Evolutionary conservation across 2,888 invertebrate genomes (phyloP), one percentile per base, ranked within the genome.

Genomic region (Tyria jacobaeae): DNA sequence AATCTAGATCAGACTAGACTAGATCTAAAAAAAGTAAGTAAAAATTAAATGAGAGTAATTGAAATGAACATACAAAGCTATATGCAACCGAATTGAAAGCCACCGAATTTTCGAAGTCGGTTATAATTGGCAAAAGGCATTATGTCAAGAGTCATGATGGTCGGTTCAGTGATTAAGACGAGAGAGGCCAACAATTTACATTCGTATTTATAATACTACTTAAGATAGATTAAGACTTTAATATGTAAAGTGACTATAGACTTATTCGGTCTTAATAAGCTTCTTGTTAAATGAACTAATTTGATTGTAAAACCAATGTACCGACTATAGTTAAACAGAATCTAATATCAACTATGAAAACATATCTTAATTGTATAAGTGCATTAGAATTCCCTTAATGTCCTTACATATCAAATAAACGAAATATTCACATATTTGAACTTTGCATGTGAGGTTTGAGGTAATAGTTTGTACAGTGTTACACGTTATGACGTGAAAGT

Each of bases 401-500:
- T 24, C 21, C 14, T 21, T 10, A 14, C 3, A 54, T 27, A 44
- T 54, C 0, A 37, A 54, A 37, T 52, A 24, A 12, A 47, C 24
- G 10, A 14, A 47, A 14, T 17, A 56, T 56, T 34, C 27, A 47
- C 34, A 21, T 34, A 31, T 55, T 15, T 35, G 37, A 51, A 51
- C 10, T 41, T 49, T 17, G 12, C 21, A 41, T n/a, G 31, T 17
- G 27, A 12, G 51, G 31, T n/a, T 17, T 17, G 27, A 12, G 51
- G 31, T 21, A 51, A 51, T 57, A 51, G 41, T 35, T 58, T 14
- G 44, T 27, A 51, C 27, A 24, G 15, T 25, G 24, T 44, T 15
- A 51, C n/a, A 57, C 12, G 12, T 52, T 52, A 51, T 51, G 44
- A 51, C 35, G 37, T 37, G 52, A 53, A 52, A 39, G 12, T 49